Conservation (phyloP, 1,140 invertebrate genomes). For the Mercenaria mercenaria region DNA sequence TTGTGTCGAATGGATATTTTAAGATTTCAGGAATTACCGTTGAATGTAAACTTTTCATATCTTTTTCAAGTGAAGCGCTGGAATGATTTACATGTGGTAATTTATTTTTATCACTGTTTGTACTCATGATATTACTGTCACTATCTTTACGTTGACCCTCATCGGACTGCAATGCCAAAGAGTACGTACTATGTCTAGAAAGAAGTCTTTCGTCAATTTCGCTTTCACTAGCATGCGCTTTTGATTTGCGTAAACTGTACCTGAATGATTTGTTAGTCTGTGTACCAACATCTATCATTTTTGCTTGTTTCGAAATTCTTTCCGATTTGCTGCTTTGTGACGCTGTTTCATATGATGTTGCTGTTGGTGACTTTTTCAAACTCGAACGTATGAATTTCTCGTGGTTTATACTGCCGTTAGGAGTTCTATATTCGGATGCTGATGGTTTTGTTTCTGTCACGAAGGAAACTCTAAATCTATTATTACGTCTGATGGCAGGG, state of each 20-base stretch:
- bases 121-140: too few relatives aligned
- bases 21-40: not conserved
- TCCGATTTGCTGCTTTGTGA: not conserved
- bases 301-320: not conserved
- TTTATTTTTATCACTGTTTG: too few relatives aligned
- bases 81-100: not conserved
- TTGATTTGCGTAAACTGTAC: not conserved
- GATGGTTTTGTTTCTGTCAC: not conserved
- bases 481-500: not conserved
- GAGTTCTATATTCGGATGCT: not conserved
- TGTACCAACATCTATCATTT: conserved; percentile 10
- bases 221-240: conserved; percentile 2
- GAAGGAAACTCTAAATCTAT: conserved; percentile 5
- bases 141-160: too few relatives aligned
- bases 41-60: not conserved
- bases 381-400: not conserved
- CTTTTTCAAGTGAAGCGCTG: not conserved
- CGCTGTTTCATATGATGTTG: not conserved
- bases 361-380: not conserved
- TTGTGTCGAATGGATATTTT: conserved; percentile 3
- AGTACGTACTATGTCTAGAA: not conserved
- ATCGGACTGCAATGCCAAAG: not conserved
- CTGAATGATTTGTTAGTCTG: conserved; percentile 52
- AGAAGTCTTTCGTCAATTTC: not conserved
- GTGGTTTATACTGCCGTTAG: not conserved